Percentiles rank a stretch among this genome's conserved stretches.
phyloP scores from a whole-genome alignment of 2,113 vertebrate species.

The Saccopteryx bilineata region DNA sequence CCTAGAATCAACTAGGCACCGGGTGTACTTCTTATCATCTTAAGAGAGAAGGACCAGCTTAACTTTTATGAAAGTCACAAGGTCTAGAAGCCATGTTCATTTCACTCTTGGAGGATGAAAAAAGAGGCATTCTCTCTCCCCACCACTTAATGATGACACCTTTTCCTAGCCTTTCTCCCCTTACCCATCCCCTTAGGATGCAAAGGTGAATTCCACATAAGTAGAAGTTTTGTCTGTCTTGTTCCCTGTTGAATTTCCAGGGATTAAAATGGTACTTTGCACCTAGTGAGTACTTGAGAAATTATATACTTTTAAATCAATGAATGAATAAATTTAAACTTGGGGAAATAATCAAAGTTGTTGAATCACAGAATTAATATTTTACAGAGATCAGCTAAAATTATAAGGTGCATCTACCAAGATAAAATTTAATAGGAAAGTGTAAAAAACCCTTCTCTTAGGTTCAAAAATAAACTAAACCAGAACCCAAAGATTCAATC shows the following conservation, averaged over 20 bases:
- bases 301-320: conserved; percentile 14
- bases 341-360: neutral
- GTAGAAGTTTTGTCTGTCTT: neutral
- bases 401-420: neutral
- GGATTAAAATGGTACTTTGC: neutral
- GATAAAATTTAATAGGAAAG: neutral
- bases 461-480: neutral
- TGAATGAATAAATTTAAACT: conserved; percentile 1
- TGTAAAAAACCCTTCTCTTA: neutral
- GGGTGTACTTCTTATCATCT: neutral
- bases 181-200: neutral
- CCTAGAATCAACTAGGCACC: neutral
- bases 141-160: no score
- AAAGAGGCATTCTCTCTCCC: neutral
- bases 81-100: neutral
- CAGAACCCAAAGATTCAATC: neutral
- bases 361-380: neutral
- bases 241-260: neutral
- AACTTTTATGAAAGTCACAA: neutral
- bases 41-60: neutral
- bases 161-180: neutral
- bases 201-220: neutral
- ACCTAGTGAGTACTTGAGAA: neutral
- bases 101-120: neutral
- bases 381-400: conserved; percentile 9